These are phyloP conservation scores for Acrossocheilus fasciatus DNA, from an alignment of 2,797 vertebrate species.

Conservation along the genomic window DNA sequence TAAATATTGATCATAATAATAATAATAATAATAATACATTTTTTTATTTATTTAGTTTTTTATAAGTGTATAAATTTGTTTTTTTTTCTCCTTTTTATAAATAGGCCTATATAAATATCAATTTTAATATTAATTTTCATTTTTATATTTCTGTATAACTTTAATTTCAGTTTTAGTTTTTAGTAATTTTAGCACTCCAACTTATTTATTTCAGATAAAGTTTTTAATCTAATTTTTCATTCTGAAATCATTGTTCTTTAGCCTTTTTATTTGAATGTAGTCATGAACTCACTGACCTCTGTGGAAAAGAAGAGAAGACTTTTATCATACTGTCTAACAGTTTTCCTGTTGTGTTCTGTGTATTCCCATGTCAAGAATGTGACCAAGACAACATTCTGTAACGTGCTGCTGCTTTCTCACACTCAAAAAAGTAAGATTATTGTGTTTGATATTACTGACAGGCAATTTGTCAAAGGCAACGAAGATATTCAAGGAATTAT, in stretches of 20 bases:
- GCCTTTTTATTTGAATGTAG: neutral
- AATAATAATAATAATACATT: too few relatives aligned
- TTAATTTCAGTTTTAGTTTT: too few relatives aligned
- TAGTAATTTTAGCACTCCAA: neutral
- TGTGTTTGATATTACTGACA: constrained; percentile 40
- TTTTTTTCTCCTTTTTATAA: too few relatives aligned
- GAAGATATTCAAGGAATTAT: neutral
- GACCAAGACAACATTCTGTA: constrained; percentile 38
- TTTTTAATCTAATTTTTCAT: neutral
- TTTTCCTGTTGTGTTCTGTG: neutral
- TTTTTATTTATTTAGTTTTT: too few relatives aligned
- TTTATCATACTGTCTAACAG: neutral
- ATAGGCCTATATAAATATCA: too few relatives aligned
- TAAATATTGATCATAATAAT: too few relatives aligned
- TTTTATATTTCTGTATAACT: too few relatives aligned
- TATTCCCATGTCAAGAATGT: constrained; percentile 39
- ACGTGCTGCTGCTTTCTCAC: neutral
- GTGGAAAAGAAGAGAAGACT: neutral
- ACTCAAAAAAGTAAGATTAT: neutral
- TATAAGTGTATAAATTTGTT: too few relatives aligned
- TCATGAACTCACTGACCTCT: neutral
- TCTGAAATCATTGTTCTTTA: neutral
- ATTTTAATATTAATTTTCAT: too few relatives aligned
- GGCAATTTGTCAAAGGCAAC: constrained; percentile 34
- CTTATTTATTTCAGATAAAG: neutral